Evolutionary conservation across 1,140 invertebrate genomes (phyloP).

Genomic region (Marisa cornuarietis): DNA sequence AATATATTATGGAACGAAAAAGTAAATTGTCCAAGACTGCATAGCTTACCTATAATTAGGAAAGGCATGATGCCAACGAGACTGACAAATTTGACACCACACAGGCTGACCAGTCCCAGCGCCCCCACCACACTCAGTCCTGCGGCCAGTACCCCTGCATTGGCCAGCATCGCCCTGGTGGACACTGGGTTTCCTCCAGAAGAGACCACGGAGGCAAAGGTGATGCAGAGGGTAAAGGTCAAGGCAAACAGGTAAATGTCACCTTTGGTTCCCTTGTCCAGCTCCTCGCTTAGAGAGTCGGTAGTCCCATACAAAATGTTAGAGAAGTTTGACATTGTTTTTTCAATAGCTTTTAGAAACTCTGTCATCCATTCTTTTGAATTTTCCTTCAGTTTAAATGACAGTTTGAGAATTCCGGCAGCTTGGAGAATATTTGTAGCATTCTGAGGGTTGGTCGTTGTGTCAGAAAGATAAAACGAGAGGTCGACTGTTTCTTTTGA

Average conservation of each 20-base stretch:
- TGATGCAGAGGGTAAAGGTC: slow-evolving; percentile 36
- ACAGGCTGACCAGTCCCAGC: slow-evolving; percentile 90
- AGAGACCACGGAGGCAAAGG: slow-evolving; percentile 35
- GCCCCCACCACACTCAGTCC: slow-evolving; percentile 88
- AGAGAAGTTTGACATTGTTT: neutral
- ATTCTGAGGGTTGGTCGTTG: neutral
- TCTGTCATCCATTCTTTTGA: slow-evolving; percentile 5
- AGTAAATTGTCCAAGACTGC: neutral
- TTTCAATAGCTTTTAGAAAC: neutral
- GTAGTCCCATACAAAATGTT: slow-evolving; percentile 36
- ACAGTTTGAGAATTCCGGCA: neutral
- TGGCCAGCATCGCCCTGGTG: slow-evolving; percentile 88
- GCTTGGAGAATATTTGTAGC: neutral
- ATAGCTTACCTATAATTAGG: slow-evolving; percentile 88
- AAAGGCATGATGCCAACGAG: slow-evolving; percentile 95
- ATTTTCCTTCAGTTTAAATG: slow-evolving; percentile 10
- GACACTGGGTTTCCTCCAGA: slow-evolving; percentile 60
- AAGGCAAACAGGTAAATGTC: slow-evolving; percentile 41
- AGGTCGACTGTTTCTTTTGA: neutral
- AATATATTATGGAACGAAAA: too few species aligned
- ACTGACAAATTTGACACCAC: slow-evolving; percentile 92
- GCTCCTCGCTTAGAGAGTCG: slow-evolving; percentile 35
- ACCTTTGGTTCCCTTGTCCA: slow-evolving; percentile 34
- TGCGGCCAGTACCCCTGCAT: slow-evolving; percentile 91
- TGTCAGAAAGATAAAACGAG: neutral